Percentiles rank a stretch among this genome's conserved stretches.
Evolutionary conservation across 2,888 invertebrate genomes (phyloP).

Genomic region (Apodemia hepburni): DNA sequence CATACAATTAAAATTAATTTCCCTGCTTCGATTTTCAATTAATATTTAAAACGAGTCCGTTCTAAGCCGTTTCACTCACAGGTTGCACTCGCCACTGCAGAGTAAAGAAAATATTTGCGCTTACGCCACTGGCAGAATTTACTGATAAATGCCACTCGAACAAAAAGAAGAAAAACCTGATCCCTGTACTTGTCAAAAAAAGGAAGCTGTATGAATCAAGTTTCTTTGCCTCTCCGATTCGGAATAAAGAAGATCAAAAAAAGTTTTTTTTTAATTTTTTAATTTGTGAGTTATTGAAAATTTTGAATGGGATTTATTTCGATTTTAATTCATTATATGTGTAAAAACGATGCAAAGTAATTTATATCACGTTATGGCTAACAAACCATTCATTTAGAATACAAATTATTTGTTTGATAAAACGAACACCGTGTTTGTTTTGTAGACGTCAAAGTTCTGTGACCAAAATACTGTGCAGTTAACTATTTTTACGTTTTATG

Average conservation of each 20-base stretch:
- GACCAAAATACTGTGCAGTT: conserved; percentile 27
- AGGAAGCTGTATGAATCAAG: background rate
- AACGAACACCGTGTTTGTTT: conserved; percentile 35
- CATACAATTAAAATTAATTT: no score
- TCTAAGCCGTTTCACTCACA: no score
- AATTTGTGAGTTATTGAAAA: conserved; percentile 2
- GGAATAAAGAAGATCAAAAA: background rate
- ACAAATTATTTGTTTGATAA: conserved; percentile 2
- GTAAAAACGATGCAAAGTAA: background rate
- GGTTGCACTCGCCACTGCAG: no score
- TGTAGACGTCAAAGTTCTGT: conserved; percentile 37
- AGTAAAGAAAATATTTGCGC: no score
- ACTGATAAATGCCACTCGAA: no score
- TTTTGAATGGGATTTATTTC: background rate
- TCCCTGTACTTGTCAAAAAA: no score
- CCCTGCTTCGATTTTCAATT: no score
- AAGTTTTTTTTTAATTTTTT: background rate
- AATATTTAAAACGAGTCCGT: no score
- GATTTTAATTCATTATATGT: background rate
- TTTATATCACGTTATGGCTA: background rate
- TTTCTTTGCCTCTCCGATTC: conserved; percentile 16
- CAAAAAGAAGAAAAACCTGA: no score
- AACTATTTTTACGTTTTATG: conserved; percentile 36
- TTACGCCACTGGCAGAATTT: no score
- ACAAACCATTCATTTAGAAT: conserved; percentile 1